Conservation (phyloP, 2,797 vertebrate genomes). For the Buceros bicornis region DNA sequence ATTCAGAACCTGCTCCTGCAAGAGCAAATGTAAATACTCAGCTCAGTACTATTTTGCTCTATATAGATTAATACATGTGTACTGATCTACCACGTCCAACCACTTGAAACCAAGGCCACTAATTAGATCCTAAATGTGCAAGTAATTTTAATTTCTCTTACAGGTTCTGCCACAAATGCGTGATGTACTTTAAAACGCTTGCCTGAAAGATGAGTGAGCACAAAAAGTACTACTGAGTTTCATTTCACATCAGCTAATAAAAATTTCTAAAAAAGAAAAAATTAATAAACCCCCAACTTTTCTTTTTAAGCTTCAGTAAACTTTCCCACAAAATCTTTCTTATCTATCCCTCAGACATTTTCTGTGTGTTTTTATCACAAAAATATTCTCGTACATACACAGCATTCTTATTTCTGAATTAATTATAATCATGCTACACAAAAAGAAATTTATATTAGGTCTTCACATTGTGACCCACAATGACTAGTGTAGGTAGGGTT, state of each 20-base stretch:
- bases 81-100: background rate
- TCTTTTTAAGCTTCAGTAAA: background rate
- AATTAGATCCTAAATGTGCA: constrained; percentile 24
- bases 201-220: background rate
- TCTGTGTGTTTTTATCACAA: background rate
- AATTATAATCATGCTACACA: background rate
- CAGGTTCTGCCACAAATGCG: background rate
- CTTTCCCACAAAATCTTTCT: background rate
- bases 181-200: background rate
- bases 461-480: background rate
- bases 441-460: background rate
- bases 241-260: background rate
- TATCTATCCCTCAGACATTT: rapidly evolving
- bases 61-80: background rate
- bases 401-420: background rate
- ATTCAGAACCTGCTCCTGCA: background rate
- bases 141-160: constrained; percentile 5
- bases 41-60: background rate
- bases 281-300: rapidly evolving
- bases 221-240: background rate
- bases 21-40: background rate
- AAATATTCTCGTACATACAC: background rate
- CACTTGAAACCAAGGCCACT: constrained; percentile 18
- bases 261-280: background rate
- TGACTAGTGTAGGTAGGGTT: background rate